These are phyloP conservation scores for Accipiter virgatus DNA, from an alignment of 2,113 vertebrate genomes.

Conservation along the genomic window DNA sequence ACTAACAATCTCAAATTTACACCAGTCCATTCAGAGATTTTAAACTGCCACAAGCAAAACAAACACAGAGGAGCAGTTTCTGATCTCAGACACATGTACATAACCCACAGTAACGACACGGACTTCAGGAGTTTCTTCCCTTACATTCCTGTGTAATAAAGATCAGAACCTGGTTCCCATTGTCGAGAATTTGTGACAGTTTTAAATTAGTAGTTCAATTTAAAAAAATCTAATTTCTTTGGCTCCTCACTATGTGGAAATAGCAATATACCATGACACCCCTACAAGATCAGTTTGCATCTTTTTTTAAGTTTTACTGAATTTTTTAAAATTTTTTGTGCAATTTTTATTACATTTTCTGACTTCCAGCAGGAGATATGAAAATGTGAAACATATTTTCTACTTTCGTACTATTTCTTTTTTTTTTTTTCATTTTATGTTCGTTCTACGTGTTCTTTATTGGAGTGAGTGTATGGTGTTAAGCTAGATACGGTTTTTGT, in stretches of 20 bases:
- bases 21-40: conserved; percentile 61
- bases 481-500: conserved; percentile 81
- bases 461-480: conserved; percentile 86
- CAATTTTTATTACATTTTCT: conserved; percentile 76
- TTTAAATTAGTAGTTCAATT: conserved; percentile 58
- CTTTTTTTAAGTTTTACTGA: conserved; percentile 58
- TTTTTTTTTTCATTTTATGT: conserved; percentile 69
- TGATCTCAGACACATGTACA: conserved; percentile 4
- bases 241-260: conserved; percentile 81
- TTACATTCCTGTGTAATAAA: not conserved
- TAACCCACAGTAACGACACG: not conserved
- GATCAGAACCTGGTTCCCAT: conserved; percentile 36
- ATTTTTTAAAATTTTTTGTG: conserved; percentile 67
- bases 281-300: conserved; percentile 76
- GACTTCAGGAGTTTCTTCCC: not conserved
- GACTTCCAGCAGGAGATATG: conserved; percentile 80
- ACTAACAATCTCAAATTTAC: conserved; percentile 48
- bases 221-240: conserved; percentile 77
- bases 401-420: conserved; percentile 72
- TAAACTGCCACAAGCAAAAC: conserved; percentile 58
- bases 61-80: not conserved
- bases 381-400: conserved; percentile 76
- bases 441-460: conserved; percentile 80
- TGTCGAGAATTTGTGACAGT: not conserved
- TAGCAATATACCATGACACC: conserved; percentile 77